Evolutionary conservation across 2,888 invertebrate species (phyloP).

Genomic region (Frankliniella fusca): DNA sequence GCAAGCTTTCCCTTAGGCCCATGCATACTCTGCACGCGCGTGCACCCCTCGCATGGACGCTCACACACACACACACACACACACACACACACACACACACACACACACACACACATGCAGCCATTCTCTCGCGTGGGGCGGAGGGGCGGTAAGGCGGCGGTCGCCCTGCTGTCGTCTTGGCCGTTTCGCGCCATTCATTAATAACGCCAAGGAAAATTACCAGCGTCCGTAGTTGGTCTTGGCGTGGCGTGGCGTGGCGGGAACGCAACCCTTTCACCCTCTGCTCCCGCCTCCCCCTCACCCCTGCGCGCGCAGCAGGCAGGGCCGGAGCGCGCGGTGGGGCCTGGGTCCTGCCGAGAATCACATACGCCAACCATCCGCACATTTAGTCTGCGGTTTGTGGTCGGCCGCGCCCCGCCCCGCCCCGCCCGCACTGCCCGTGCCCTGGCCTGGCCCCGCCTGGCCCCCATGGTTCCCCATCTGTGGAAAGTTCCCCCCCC

Average conservation of each 20-base stretch:
- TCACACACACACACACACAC: background rate
- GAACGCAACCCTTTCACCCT: background rate
- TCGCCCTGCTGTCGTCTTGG: slow-evolving; percentile 15
- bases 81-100: background rate
- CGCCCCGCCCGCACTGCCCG: background rate
- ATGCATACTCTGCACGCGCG: background rate
- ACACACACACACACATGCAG: slow-evolving; percentile 3
- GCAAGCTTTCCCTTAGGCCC: too few species aligned
- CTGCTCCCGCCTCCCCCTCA: background rate
- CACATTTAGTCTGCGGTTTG: slow-evolving; percentile 19
- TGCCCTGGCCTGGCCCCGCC: too few species aligned
- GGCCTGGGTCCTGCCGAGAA: slow-evolving; percentile 1
- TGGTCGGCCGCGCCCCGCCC: background rate
- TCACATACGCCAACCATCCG: slow-evolving; percentile 25
- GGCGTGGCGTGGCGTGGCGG: background rate
- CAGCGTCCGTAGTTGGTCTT: slow-evolving; percentile 16
- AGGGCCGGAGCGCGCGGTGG: background rate
- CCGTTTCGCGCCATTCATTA: slow-evolving; percentile 22
- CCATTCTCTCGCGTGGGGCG: background rate
- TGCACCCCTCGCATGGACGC: background rate
- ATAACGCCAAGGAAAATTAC: slow-evolving; percentile 26
- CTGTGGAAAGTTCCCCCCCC: too few species aligned
- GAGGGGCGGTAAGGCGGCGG: background rate
- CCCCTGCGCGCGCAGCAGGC: slow-evolving; percentile 1
- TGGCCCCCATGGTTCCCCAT: too few species aligned